These are phyloP conservation scores for Syngnathus floridae DNA, from an alignment of 2,113 vertebrate species.

Conservation along the genomic window DNA sequence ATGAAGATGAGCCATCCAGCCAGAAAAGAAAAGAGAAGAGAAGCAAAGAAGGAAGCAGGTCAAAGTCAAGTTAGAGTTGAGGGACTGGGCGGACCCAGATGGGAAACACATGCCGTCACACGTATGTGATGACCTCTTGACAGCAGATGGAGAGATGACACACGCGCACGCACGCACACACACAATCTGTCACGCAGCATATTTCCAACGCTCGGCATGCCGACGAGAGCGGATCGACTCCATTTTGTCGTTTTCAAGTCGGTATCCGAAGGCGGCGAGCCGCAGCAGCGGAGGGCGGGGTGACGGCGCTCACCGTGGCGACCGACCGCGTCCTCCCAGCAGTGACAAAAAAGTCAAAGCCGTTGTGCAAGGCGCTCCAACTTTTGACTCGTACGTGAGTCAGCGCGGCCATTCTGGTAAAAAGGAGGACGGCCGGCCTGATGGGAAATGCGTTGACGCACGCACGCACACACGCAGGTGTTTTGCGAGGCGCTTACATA, in stretches of 20 bases:
- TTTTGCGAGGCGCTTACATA: constrained; percentile 34
- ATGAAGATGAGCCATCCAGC: not conserved
- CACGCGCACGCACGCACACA: constrained; percentile 5
- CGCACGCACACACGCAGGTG: constrained; percentile 17
- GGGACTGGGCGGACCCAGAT: constrained; percentile 59
- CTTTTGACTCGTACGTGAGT: constrained; percentile 49
- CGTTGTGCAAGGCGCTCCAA: constrained; percentile 18
- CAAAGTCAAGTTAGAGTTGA: constrained; percentile 45
- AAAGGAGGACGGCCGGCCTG: constrained; percentile 52
- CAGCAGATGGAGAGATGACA: constrained; percentile 45
- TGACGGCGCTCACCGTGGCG: not conserved
- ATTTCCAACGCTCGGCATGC: not conserved
- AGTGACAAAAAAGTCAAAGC: not conserved
- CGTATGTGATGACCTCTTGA: constrained; percentile 32
- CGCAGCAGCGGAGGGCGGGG: not conserved
- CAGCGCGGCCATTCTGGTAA: constrained; percentile 57
- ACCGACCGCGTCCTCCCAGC: not conserved
- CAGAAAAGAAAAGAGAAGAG: not conserved
- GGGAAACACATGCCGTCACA: constrained; percentile 54
- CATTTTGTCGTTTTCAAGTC: too few relatives aligned
- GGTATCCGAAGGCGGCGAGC: too few relatives aligned
- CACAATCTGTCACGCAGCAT: not conserved
- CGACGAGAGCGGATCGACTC: not conserved
- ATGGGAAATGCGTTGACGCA: constrained; percentile 49
- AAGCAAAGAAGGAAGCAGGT: constrained; percentile 22